Evolutionary conservation across 2,797 vertebrate species (phyloP).

Genomic region (Onychomys arenicola): DNA sequence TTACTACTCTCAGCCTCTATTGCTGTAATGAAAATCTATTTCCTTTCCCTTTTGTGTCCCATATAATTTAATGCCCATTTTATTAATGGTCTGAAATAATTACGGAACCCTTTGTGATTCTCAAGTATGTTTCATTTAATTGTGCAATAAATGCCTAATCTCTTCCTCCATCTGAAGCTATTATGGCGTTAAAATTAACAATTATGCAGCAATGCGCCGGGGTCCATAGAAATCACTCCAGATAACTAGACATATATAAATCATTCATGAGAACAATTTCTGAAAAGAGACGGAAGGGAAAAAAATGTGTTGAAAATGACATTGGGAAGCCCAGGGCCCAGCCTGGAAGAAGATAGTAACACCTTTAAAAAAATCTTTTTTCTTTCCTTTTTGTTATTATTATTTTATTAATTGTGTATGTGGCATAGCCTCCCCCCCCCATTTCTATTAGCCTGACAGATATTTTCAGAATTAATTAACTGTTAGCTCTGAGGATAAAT

Average conservation of each 20-base stretch:
- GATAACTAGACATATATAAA: constrained; percentile 99
- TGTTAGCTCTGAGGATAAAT: constrained; percentile 97
- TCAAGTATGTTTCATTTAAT: constrained; percentile 99
- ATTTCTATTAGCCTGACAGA: constrained; percentile 94
- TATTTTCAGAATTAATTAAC: constrained; percentile 99
- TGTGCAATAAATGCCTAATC: constrained; percentile 99
- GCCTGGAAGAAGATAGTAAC: constrained; percentile 97
- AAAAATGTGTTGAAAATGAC: constrained; percentile 95
- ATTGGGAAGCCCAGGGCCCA: constrained; percentile 96
- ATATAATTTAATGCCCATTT: constrained; percentile 99
- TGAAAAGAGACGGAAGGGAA: constrained; percentile 92
- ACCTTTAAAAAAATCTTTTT: constrained; percentile 90
- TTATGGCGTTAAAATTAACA: constrained; percentile 99
- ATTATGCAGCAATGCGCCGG: constrained; percentile 99
- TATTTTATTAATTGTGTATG: constrained; percentile 91
- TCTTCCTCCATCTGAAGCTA: constrained; percentile 99
- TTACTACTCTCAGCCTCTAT: constrained; percentile 99
- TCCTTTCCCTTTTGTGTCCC: constrained; percentile 99
- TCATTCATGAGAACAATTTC: constrained; percentile 99
- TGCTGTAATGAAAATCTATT: constrained; percentile 99
- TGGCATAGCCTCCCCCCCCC: constrained; percentile 77
- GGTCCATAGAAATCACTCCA: constrained; percentile 99
- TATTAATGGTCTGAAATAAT: constrained; percentile 99
- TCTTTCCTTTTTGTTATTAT: constrained; percentile 91
- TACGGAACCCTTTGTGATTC: constrained; percentile 99